Evolutionary conservation across 2,888 invertebrate species (phyloP), one percentile per base, ranked within the genome.

Genomic region (Taenaris catops): DNA sequence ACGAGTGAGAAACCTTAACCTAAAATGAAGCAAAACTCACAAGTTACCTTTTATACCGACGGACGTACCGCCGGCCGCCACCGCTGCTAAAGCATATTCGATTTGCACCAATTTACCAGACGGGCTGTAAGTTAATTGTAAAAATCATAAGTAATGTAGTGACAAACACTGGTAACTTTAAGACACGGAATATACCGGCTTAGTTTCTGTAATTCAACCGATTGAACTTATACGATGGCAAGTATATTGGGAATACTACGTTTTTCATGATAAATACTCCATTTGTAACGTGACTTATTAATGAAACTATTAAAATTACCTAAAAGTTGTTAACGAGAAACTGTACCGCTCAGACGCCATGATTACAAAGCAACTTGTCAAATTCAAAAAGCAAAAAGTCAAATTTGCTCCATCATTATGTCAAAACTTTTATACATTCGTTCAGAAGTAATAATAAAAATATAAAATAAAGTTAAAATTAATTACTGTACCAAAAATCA

Each of bases 21-120:
- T 46, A 19, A 9, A 32, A 9, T 5, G n/a, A n/a, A n/a, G n/a
- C n/a, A n/a, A n/a, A 5, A 4, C 9, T 9, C 4, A 18, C 19
- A 32, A 20, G 8, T 65, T 79, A 96, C 96, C 95, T 92, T 98
- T 97, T 38, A 99, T 98, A 20, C 99, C 99, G 49, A 99, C 99
- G 38, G 99, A 98, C 1, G 99, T 98, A 2, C 99, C 98, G 41
- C 99, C 99, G 45, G 98, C 97, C 40, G 97, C 96, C 11, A 99
- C 99, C 14, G 99, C 99, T 34, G 98, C 98, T 74, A 99, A 89
- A 2, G 99, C 99, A 94, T 99, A 99, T 89, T 99, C 99, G 57
- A 99, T 98, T 87, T 99, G 99, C 34, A 99, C 99, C 58, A 99
- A 89, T 87, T 99, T 99, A 50, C 99, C 99, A 10, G 99, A 99